phyloP scores from a whole-genome alignment of 2,888 invertebrate species.

The Anaspis maculata region DNA sequence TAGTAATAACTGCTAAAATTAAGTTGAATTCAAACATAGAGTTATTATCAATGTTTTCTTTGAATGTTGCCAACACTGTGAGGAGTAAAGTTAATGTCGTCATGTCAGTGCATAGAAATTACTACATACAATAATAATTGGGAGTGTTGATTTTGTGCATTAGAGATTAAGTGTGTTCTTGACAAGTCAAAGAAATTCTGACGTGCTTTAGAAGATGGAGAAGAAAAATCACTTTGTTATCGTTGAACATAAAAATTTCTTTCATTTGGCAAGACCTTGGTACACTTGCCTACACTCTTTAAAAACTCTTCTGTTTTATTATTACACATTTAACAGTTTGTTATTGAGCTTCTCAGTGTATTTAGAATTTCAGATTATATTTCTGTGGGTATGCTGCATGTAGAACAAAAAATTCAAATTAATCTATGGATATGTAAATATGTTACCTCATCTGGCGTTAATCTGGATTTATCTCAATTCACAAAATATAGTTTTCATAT shows the following conservation, averaged over 20 bases:
- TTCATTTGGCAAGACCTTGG: no score
- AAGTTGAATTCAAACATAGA: constrained; percentile 9
- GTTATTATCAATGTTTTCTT: constrained; percentile 22
- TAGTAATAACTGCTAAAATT: constrained; percentile 14
- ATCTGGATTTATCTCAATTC: constrained; percentile 18
- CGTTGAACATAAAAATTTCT: no score
- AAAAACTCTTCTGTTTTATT: no score
- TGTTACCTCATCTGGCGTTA: constrained; percentile 19
- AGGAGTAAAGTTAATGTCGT: constrained; percentile 24
- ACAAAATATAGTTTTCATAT: constrained; percentile 1
- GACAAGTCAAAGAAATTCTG: no score
- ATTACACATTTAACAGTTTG: constrained; percentile 21
- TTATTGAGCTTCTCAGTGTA: constrained; percentile 27
- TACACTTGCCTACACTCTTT: no score
- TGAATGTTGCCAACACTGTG: constrained; percentile 28
- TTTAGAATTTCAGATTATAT: constrained; percentile 26
- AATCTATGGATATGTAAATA: constrained; percentile 19
- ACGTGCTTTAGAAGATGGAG: no score
- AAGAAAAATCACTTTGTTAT: no score
- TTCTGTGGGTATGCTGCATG: constrained; percentile 26
- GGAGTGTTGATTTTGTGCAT: no score
- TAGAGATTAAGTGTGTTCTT: no score
- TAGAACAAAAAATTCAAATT: no score
- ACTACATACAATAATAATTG: constrained; percentile 16
- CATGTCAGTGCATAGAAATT: constrained; percentile 15